These are phyloP conservation scores for Nematolebias whitei DNA, from an alignment of 2,113 vertebrate species.

Conservation along the genomic window DNA sequence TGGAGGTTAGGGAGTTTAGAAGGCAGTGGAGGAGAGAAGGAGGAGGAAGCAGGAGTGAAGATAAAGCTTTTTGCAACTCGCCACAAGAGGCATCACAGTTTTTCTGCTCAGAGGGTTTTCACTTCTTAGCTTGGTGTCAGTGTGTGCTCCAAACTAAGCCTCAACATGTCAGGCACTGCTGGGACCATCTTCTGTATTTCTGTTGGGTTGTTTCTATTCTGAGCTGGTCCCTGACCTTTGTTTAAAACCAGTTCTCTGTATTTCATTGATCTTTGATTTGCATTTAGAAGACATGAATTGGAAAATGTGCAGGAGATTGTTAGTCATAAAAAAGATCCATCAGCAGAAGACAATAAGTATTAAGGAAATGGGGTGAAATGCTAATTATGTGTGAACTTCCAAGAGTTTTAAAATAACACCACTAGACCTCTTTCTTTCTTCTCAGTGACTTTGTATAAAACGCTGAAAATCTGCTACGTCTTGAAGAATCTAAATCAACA, in stretches of 20 bases:
- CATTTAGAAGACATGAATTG: background rate
- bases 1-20: constrained; percentile 21
- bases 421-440: too few relatives aligned
- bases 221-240: constrained; percentile 25
- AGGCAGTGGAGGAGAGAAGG: constrained; percentile 9
- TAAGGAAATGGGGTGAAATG: too few relatives aligned
- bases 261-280: background rate
- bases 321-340: background rate
- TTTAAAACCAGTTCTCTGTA: background rate
- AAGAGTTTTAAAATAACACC: too few relatives aligned
- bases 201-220: constrained; percentile 26
- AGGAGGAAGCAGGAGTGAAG: constrained; percentile 32
- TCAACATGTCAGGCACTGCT: constrained; percentile 43
- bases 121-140: constrained; percentile 57
- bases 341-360: too few relatives aligned
- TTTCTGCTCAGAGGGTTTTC: constrained; percentile 68
- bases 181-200: constrained; percentile 28
- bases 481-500: too few relatives aligned
- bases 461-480: too few relatives aligned
- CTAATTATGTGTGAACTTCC: too few relatives aligned
- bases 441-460: too few relatives aligned
- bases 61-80: constrained; percentile 80
- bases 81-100: constrained; percentile 76
- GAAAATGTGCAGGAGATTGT: background rate
- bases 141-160: constrained; percentile 35